phyloP scores from a whole-genome alignment of 2,113 vertebrate genomes.

The Catharus minimus region DNA sequence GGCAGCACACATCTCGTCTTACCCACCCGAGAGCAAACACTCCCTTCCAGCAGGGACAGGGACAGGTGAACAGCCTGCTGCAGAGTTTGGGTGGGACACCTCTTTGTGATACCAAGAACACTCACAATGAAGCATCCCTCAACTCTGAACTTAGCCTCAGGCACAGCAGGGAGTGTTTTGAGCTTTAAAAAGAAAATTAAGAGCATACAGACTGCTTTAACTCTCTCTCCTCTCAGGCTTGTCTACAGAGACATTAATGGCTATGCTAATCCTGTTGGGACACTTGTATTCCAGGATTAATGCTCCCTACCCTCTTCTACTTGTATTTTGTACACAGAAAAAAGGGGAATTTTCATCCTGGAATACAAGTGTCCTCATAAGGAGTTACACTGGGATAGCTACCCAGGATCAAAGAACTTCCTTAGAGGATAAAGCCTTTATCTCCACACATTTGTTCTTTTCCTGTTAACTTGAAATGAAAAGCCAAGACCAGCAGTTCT shows the following conservation, averaged over 20 bases:
- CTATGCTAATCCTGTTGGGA: background rate
- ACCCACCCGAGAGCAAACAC: background rate
- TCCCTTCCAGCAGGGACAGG: background rate
- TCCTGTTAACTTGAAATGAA: background rate
- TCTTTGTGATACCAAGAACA: background rate
- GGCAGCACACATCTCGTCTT: fast-evolving
- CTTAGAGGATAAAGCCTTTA: constrained; percentile 24
- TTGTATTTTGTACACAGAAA: background rate
- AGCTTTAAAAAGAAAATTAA: background rate
- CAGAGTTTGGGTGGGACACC: background rate
- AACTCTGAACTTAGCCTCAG: background rate
- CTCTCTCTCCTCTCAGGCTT: background rate
- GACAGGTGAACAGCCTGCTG: background rate
- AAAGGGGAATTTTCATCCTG: background rate
- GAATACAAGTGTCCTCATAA: background rate
- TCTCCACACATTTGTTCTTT: constrained; percentile 9
- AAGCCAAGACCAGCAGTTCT: background rate
- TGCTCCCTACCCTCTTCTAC: background rate
- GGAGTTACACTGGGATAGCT: background rate
- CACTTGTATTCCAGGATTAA: background rate
- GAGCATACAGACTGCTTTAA: background rate
- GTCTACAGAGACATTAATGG: background rate
- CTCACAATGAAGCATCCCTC: background rate
- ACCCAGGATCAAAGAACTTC: constrained; percentile 11
- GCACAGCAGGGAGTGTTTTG: background rate